These are phyloP conservation scores for Drosophila pachea DNA, from an alignment of 1,140 invertebrate species.

Conservation along the genomic window DNA sequence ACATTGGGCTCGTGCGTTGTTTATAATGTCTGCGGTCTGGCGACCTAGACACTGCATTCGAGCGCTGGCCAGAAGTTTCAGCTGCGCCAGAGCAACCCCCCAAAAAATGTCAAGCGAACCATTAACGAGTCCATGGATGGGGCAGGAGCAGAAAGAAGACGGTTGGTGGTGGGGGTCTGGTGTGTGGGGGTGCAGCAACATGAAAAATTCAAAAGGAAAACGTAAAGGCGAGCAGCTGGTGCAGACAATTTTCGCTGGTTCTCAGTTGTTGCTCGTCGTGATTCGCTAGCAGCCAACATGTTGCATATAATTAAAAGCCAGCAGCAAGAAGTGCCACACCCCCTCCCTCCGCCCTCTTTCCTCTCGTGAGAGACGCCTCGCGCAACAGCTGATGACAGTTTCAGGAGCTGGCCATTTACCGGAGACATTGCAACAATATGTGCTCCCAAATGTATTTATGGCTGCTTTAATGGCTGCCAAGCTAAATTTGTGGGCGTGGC, in stretches of 20 bases:
- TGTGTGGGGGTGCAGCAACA: slow-evolving; percentile 11
- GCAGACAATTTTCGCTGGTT: slow-evolving; percentile 31
- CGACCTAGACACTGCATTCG: slow-evolving; percentile 61
- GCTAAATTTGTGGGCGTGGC: neutral
- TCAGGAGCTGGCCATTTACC: slow-evolving; percentile 48
- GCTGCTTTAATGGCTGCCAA: slow-evolving; percentile 42
- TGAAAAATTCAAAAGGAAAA: slow-evolving; percentile 64
- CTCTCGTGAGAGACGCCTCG: slow-evolving; percentile 6
- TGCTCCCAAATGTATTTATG: slow-evolving; percentile 65
- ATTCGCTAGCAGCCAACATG: slow-evolving; percentile 49
- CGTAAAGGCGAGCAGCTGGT: slow-evolving; percentile 55
- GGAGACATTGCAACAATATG: slow-evolving; percentile 71
- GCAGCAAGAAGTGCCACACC: neutral
- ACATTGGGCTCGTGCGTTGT: slow-evolving; percentile 37
- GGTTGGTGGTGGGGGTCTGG: neutral
- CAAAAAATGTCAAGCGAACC: slow-evolving; percentile 32
- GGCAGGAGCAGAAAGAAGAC: neutral
- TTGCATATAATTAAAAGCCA: slow-evolving; percentile 61
- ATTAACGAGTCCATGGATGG: slow-evolving; percentile 30
- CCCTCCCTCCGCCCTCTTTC: neutral
- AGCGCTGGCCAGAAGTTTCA: slow-evolving; percentile 23
- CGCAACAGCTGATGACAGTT: slow-evolving; percentile 64
- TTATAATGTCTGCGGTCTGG: slow-evolving; percentile 76
- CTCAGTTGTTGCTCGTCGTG: slow-evolving; percentile 26
- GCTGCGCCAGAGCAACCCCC: slow-evolving; percentile 35